Conservation (phyloP, 2,888 invertebrate species). For the Geophilus truncorum region DNA sequence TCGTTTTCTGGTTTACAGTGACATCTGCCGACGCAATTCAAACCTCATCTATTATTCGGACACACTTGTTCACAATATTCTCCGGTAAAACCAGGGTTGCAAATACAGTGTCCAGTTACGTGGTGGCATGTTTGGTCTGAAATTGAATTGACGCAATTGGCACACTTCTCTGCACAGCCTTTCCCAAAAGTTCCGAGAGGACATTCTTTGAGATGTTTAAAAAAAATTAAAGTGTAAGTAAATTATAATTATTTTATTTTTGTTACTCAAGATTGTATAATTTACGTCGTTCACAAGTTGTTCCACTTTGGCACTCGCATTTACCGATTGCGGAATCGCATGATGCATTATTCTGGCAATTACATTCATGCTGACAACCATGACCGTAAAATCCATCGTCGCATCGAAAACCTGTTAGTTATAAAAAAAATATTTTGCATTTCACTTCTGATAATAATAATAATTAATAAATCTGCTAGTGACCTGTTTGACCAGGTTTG, state of each 20-base stretch:
- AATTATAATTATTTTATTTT: background rate
- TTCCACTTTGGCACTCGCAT: constrained; percentile 80
- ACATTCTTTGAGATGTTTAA: constrained; percentile 58
- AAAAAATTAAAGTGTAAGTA: background rate
- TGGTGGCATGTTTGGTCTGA: constrained; percentile 67
- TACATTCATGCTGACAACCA: constrained; percentile 70
- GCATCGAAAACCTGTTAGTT: no score
- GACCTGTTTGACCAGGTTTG: constrained; percentile 43
- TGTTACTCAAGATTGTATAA: no score
- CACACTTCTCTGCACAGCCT: constrained; percentile 72
- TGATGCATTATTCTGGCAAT: constrained; percentile 77
- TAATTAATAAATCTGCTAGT: background rate
- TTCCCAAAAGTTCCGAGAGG: constrained; percentile 71
- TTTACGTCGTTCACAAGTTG: constrained; percentile 56
- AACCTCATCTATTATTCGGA: constrained; percentile 48
- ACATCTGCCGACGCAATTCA: constrained; percentile 49
- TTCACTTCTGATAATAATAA: constrained; percentile 39
- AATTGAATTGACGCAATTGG: constrained; percentile 56
- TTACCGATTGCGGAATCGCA: constrained; percentile 70
- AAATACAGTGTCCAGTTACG: constrained; percentile 74
- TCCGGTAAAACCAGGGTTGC: constrained; percentile 80
- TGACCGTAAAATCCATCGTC: constrained; percentile 69
- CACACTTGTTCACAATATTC: constrained; percentile 69
- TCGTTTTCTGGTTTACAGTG: constrained; percentile 49
- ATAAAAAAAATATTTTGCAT: no score